phyloP scores from a whole-genome alignment of 2,797 vertebrate species.

The Octomys mimax region DNA sequence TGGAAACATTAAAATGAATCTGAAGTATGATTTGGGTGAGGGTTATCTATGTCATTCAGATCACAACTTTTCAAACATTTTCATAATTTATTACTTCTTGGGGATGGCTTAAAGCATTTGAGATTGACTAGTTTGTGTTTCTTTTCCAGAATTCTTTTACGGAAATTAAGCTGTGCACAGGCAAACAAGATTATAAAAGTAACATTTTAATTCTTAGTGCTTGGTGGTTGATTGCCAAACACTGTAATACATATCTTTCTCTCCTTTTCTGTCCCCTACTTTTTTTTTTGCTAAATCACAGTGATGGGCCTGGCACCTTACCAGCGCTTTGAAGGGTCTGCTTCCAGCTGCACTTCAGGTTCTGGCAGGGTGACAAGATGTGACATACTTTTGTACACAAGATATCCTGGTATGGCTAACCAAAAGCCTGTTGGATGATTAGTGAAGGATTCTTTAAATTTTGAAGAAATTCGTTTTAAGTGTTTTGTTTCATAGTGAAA shows the following conservation, averaged over 20 bases:
- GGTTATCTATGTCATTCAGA: slow-evolving; percentile 61
- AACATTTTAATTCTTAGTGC: slow-evolving; percentile 75
- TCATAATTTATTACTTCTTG: slow-evolving; percentile 57
- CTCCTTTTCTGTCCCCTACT: slow-evolving; percentile 3
- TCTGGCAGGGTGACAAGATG: slow-evolving; percentile 79
- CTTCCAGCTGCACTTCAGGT: slow-evolving; percentile 80
- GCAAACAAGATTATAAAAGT: slow-evolving; percentile 62
- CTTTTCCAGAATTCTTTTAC: slow-evolving; percentile 73
- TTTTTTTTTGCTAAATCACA: slow-evolving; percentile 64
- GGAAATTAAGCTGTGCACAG: slow-evolving; percentile 65
- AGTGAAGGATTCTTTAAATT: slow-evolving; percentile 39
- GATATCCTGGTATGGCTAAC: slow-evolving; percentile 43
- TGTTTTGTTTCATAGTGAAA: slow-evolving; percentile 62
- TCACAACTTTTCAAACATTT: slow-evolving; percentile 65
- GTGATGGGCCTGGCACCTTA: slow-evolving; percentile 69
- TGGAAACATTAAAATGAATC: slow-evolving; percentile 37
- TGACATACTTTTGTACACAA: slow-evolving; percentile 62
- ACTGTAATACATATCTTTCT: slow-evolving; percentile 43
- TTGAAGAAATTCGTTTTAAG: slow-evolving; percentile 66
- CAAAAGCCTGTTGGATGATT: slow-evolving; percentile 26
- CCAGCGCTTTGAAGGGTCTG: slow-evolving; percentile 76
- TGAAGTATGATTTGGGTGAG: slow-evolving; percentile 34
- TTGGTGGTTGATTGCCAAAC: slow-evolving; percentile 75
- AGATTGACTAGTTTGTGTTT: slow-evolving; percentile 64
- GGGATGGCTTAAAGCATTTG: slow-evolving; percentile 15